These are phyloP conservation scores for Antitype chi DNA, from an alignment of 2,888 invertebrate genomes.

Conservation along the genomic window DNA sequence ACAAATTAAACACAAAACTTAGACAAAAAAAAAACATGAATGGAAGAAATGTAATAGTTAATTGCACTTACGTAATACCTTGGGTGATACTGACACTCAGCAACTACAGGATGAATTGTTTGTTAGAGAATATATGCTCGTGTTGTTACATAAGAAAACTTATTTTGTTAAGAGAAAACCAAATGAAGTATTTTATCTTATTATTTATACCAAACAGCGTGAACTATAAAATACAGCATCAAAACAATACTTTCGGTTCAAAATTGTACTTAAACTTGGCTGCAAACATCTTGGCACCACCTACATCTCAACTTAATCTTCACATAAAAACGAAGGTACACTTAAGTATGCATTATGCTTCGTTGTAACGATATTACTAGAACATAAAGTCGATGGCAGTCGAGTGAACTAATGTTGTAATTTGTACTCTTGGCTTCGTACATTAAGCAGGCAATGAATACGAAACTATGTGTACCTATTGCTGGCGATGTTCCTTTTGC, in stretches of 20 bases:
- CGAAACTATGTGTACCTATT: constrained; percentile 43
- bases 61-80: no score
- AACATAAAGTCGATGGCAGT: constrained; percentile 45
- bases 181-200: neutral
- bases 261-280: constrained; percentile 23
- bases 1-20: no score
- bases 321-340: constrained; percentile 43
- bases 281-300: constrained; percentile 26
- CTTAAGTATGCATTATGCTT: constrained; percentile 54
- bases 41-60: no score
- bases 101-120: no score
- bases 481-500: constrained; percentile 1
- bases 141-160: neutral
- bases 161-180: neutral
- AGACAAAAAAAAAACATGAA: no score
- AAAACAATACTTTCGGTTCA: constrained; percentile 4
- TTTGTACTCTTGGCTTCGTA: constrained; percentile 47
- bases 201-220: neutral
- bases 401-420: constrained; percentile 50
- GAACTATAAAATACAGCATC: neutral
- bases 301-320: constrained; percentile 28
- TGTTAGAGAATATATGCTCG: no score
- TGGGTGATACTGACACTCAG: no score
- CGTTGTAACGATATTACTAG: constrained; percentile 49
- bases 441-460: constrained; percentile 58